Conservation (phyloP, 2,797 vertebrate genomes). For the Pipistrellus pygmaeus region DNA sequence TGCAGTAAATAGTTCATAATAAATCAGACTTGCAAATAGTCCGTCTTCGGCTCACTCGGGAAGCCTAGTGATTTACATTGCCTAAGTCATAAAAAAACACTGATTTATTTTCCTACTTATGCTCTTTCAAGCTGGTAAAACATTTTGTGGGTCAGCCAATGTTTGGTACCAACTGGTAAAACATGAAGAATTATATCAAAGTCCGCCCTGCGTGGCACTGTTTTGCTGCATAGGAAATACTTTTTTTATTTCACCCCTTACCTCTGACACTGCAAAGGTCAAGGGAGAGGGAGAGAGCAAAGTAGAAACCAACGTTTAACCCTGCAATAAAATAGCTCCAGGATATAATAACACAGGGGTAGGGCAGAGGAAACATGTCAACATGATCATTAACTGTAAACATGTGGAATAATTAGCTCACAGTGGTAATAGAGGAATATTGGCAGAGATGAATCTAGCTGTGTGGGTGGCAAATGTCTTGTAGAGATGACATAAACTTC, state of each 20-base stretch:
- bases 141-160: conserved; percentile 77
- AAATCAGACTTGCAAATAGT: conserved; percentile 73
- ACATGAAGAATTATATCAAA: conserved; percentile 65
- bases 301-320: neutral
- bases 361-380: conserved; percentile 41
- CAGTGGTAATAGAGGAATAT: conserved; percentile 21
- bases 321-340: neutral
- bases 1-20: conserved; percentile 70
- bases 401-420: conserved; percentile 53
- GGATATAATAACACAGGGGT: neutral
- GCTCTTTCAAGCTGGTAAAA: conserved; percentile 77
- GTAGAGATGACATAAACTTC: conserved; percentile 39
- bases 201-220: conserved; percentile 10
- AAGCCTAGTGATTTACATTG: conserved; percentile 63
- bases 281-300: conserved; percentile 9
- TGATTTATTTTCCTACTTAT: conserved; percentile 70
- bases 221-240: conserved; percentile 63
- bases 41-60: conserved; percentile 37
- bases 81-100: conserved; percentile 62
- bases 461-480: conserved; percentile 50
- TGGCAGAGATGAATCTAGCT: neutral
- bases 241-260: conserved; percentile 71
- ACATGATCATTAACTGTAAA: conserved; percentile 36
- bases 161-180: conserved; percentile 73
- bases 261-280: conserved; percentile 58